Conservation (phyloP, 1,140 invertebrate genomes). For the Ridgeia piscesae region DNA sequence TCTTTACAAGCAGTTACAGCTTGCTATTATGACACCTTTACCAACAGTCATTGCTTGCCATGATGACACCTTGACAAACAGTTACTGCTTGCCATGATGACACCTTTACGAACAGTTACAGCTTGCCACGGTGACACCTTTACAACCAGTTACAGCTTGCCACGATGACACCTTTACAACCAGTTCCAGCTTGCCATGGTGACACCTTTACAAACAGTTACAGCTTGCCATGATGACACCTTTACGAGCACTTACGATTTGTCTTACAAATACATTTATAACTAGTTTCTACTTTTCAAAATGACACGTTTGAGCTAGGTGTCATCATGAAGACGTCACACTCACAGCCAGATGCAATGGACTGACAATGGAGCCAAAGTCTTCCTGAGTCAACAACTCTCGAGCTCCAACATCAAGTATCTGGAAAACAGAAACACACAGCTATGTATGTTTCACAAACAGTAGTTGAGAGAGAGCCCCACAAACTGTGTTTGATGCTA, state of each 20-base stretch:
- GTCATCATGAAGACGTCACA: background rate
- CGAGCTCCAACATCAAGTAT: slow-evolving; percentile 51
- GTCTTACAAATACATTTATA: background rate
- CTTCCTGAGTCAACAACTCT: slow-evolving; percentile 39
- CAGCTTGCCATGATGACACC: background rate
- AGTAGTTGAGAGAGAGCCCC: background rate
- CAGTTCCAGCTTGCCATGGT: background rate
- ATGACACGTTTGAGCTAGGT: background rate
- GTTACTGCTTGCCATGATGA: too few relatives aligned
- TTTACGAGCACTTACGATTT: background rate
- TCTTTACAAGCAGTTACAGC: background rate
- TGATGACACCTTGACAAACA: too few relatives aligned
- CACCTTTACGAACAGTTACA: background rate
- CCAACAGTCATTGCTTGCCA: too few relatives aligned
- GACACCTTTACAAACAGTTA: background rate
- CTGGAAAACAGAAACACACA: slow-evolving; percentile 35
- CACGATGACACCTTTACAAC: background rate
- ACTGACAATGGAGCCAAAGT: slow-evolving; percentile 54
- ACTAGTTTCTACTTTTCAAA: background rate
- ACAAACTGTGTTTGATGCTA: background rate
- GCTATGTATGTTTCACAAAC: background rate
- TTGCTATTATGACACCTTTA: background rate
- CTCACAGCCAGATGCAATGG: slow-evolving; percentile 66
- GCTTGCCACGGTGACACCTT: background rate
- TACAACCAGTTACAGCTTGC: background rate